A percentile compares a stretch with the other conserved stretches of the same genome.
Conservation (phyloP, 2,797 vertebrate genomes). For the Spatula clypeata region DNA sequence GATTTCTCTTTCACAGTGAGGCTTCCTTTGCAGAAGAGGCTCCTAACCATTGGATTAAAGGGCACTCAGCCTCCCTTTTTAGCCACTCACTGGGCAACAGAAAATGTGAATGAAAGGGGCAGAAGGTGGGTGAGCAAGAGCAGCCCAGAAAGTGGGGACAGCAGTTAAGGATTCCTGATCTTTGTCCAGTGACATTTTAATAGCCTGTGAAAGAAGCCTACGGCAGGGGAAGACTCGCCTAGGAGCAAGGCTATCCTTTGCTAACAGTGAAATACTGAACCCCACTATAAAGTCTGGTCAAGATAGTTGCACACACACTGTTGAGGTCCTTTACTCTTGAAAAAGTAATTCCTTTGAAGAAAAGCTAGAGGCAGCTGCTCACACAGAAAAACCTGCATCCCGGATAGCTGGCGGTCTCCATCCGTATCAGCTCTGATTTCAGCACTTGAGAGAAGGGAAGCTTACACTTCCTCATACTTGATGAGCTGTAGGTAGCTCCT, state of each 20-base stretch:
- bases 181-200: background rate
- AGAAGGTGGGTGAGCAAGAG: rapidly evolving
- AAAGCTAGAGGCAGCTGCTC: background rate
- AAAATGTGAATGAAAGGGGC: background rate
- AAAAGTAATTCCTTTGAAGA: background rate
- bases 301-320: rapidly evolving
- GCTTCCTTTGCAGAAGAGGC: background rate
- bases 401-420: background rate
- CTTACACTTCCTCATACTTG: background rate
- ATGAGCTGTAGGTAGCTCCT: background rate
- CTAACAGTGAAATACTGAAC: background rate
- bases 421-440: background rate
- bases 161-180: background rate
- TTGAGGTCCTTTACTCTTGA: background rate
- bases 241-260: background rate
- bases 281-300: rapidly evolving
- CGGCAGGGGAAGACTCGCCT: background rate
- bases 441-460: background rate
- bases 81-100: background rate
- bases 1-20: background rate
- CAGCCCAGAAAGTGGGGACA: background rate
- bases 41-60: background rate
- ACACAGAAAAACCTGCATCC: background rate
- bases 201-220: background rate
- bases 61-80: background rate